Percentiles rank a stretch among this genome's conserved stretches.
Conservation (phyloP, 2,797 vertebrate genomes). For the Peromyscus attwateri region DNA sequence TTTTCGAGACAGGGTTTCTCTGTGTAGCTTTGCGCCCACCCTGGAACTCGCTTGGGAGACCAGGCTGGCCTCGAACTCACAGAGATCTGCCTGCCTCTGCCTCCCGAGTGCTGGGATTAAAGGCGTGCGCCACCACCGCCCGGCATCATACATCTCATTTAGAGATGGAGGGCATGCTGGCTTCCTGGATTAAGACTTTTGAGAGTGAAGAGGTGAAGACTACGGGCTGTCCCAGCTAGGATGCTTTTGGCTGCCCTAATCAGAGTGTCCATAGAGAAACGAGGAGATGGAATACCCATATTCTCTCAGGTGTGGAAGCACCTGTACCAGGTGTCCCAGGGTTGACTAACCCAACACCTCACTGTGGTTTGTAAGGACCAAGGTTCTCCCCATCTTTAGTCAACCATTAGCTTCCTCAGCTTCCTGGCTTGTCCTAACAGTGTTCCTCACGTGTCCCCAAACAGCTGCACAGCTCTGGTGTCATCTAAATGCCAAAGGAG, state of each 20-base stretch:
- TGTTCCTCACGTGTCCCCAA: background rate
- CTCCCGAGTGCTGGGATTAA: too few species aligned
- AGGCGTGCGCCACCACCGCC: too few species aligned
- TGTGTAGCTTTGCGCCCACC: too few species aligned
- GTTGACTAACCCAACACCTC: background rate
- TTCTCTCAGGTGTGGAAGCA: background rate
- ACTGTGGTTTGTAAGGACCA: background rate
- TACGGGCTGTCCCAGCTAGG: background rate
- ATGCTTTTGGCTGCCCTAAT: background rate
- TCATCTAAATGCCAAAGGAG: background rate
- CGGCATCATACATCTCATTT: background rate
- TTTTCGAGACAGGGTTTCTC: too few species aligned
- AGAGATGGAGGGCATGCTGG: background rate
- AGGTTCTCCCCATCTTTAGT: background rate
- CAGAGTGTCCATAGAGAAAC: background rate
- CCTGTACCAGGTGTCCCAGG: background rate
- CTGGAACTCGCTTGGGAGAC: too few species aligned
- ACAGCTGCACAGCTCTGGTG: background rate
- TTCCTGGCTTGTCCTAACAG: constrained; percentile 26
- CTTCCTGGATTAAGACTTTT: background rate
- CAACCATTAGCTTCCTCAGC: background rate
- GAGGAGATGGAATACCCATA: background rate
- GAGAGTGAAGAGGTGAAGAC: background rate
- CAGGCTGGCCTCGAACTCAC: too few species aligned
- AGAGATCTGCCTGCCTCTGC: too few species aligned